phyloP scores from a whole-genome alignment of 2,888 invertebrate species.

The Monoplex corrugatus region DNA sequence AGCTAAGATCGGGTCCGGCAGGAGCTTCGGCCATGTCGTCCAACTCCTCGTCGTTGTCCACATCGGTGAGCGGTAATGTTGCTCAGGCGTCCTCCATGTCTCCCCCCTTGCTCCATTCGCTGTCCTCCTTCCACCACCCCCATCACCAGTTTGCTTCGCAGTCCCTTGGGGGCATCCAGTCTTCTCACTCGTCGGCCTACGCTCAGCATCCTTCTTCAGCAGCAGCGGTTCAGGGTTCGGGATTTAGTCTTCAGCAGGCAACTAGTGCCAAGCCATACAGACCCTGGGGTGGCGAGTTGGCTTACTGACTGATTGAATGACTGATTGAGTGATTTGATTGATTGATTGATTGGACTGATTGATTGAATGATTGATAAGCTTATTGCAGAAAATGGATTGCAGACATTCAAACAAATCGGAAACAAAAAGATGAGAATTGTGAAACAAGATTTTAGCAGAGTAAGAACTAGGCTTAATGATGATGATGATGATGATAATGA shows the following conservation, averaged over 20 bases:
- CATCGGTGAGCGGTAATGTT: not conserved
- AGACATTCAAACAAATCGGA: too few species aligned
- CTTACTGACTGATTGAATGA: slow-evolving; percentile 85
- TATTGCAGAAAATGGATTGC: too few species aligned
- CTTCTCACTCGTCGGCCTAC: not conserved
- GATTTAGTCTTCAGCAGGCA: too few species aligned
- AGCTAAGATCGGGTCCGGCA: too few species aligned
- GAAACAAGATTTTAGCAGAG: too few species aligned
- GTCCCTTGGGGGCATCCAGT: not conserved
- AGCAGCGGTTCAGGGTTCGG: not conserved
- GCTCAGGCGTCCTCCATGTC: not conserved
- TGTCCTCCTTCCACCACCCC: not conserved
- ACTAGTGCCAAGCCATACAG: slow-evolving; percentile 90
- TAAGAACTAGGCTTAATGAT: too few species aligned
- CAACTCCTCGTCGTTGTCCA: not conserved
- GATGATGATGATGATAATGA: too few species aligned
- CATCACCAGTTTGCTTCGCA: not conserved
- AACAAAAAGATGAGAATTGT: too few species aligned
- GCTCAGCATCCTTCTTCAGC: not conserved
- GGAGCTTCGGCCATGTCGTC: not conserved
- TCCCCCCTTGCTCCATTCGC: not conserved
- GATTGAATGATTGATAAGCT: too few species aligned
- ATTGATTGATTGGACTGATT: not conserved
- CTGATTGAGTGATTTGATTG: not conserved
- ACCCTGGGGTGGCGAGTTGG: slow-evolving; percentile 98